phyloP scores from a whole-genome alignment of 2,888 invertebrate species.

The Labia minor region DNA sequence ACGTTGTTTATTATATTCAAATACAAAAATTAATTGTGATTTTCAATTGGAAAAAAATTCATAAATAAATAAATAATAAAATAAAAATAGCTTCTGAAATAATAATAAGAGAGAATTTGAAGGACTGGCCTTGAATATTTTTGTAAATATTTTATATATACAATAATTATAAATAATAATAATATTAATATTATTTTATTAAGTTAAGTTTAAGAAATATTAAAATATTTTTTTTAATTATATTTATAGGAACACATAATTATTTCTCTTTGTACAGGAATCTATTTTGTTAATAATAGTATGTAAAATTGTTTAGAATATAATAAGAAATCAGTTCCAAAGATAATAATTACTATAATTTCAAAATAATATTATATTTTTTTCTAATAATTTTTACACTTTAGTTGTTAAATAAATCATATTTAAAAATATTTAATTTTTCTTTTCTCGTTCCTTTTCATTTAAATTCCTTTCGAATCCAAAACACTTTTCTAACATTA shows the following conservation, averaged over 20 bases:
- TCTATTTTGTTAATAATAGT: neutral
- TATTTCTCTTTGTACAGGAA: neutral
- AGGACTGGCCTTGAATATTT: neutral
- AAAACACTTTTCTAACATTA: too few species aligned
- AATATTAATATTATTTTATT: too few species aligned
- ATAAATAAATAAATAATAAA: neutral
- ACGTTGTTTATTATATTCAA: too few species aligned
- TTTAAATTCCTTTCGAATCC: too few species aligned
- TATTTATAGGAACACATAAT: too few species aligned
- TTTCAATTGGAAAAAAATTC: neutral
- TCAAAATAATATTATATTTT: neutral
- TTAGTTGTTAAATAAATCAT: too few species aligned
- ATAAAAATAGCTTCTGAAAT: neutral
- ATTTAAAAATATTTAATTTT: too few species aligned
- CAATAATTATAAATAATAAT: neutral
- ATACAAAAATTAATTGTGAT: too few species aligned
- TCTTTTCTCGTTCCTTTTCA: too few species aligned
- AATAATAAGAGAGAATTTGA: neutral
- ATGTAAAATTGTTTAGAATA: neutral
- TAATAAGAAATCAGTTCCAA: neutral
- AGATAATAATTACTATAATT: neutral
- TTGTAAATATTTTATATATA: constrained; percentile 13
- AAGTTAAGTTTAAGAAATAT: too few species aligned
- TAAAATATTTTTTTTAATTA: too few species aligned
- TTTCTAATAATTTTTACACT: too few species aligned